A percentile compares a stretch with the other conserved stretches of the same genome.
Conservation (phyloP, 2,888 invertebrate species). For the Pseudanteris insignis region DNA sequence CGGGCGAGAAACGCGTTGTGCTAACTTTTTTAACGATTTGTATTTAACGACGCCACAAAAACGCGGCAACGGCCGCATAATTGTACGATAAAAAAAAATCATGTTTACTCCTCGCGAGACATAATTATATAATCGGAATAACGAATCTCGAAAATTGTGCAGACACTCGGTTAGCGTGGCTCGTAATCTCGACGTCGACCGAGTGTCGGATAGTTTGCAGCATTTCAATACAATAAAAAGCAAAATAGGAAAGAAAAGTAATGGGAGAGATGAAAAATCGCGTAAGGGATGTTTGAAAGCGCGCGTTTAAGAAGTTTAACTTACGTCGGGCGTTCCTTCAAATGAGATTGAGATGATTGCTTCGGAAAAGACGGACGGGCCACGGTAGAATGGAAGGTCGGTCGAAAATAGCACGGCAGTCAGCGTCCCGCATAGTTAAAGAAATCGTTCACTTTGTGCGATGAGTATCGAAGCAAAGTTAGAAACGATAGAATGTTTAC, state of each 20-base stretch:
- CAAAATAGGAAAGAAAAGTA: neutral
- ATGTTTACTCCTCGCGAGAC: slow-evolving; percentile 10
- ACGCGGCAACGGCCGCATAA: slow-evolving; percentile 3
- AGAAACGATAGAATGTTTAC: too few relatives aligned
- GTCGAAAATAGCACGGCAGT: slow-evolving; percentile 5
- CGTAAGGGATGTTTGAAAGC: slow-evolving; percentile 10
- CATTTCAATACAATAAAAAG: slow-evolving; percentile 18
- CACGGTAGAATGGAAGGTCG: neutral
- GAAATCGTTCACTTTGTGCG: slow-evolving; percentile 13
- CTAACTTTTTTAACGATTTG: slow-evolving; percentile 17
- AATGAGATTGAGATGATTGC: slow-evolving; percentile 25
- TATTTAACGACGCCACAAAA: slow-evolving; percentile 12
- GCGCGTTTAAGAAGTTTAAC: slow-evolving; percentile 27
- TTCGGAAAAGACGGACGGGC: slow-evolving; percentile 1
- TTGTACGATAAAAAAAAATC: slow-evolving; percentile 4
- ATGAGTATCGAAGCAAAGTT: slow-evolving; percentile 23
- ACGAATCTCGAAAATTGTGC: slow-evolving; percentile 16
- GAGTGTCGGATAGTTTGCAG: slow-evolving; percentile 2
- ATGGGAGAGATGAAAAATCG: slow-evolving; percentile 3
- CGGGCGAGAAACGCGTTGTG: neutral
- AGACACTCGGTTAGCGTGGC: too few relatives aligned
- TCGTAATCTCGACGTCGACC: too few relatives aligned
- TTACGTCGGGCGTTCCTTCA: slow-evolving; percentile 6
- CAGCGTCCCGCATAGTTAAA: slow-evolving; percentile 29
- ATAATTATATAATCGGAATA: slow-evolving; percentile 18